Base-by-base conservation (phyloP, 2,888 invertebrate species). In the Erebia epiphron region DNA sequence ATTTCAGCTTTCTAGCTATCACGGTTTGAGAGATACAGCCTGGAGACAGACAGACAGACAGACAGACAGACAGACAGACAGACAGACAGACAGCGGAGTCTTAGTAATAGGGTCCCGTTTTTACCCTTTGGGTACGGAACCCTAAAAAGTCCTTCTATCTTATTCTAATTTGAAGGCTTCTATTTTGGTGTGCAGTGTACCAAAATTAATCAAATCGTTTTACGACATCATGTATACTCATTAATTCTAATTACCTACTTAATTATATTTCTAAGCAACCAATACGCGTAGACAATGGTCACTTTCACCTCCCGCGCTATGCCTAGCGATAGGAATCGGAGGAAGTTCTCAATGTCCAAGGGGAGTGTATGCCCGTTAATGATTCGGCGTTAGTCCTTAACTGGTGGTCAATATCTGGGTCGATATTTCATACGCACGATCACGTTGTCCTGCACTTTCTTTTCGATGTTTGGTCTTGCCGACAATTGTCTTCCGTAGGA, bases 401-500 rank as follows among this genome's bases (percentile, higher is more conserved):
- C 76, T 79, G 83, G 83, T 72, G 75, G 73, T 75, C 78, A 77
- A 84, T 85, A 92, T 86, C 83, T 86, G 83, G 92, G 91, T 75
- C 91, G 84, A 83, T 85, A 88, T 91, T 91, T 90, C 88, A 87
- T 88, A 82, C 82, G 80, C 79, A 78, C 86, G 78, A 88, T 91
- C 92, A 92, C 92, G 92, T 90, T 89, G 88, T 86, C 85, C 87
- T 86, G 82, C 86, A 86, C 92, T 93, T 92, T 93, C 92, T 91
- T 93, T 92, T 86, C 69, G 82, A 83, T 83, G 83, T 88, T 92
- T 90, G 88, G 87, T 88, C 83, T 87, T 81, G 82, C 86, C 90
- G 89, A 78, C 90, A 79, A 90, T 91, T 91, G 91, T 90, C 84
- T 83, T 88, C 84, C 82, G 81, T 79, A 88, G 86, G 88, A 89